Base-by-base conservation (phyloP, 1,140 invertebrate genomes). In the Conopomorpha cramerella region DNA sequence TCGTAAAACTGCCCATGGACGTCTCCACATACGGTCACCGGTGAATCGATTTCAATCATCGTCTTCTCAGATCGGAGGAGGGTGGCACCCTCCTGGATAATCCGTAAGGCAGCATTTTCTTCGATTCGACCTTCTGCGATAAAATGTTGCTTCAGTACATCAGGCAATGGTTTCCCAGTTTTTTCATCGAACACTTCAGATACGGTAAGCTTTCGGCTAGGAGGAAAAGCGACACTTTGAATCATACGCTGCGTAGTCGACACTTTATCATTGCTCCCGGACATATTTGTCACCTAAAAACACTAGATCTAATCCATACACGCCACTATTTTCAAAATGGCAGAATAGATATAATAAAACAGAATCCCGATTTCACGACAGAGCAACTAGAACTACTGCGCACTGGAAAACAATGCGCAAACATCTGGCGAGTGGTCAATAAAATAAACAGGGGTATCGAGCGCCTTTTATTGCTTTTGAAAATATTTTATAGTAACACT, bases 1-100 rank as follows among this genome's bases (percentile, higher is more conserved):
- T 99, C 97, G 83, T 98, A 99, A 82, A 99, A 99, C 82, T 99
- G 97, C 55, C 97, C 97, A 82, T 99, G 97, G 73, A 99, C 98
- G 80, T 99, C 97, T 56, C 98, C 97, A 84, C 97, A 99, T 39
- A 99, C 97, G 79, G 97, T 99, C 65, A 99, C 96, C 49, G 97
- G 97, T 59, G 97, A 97, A 83, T 99, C 96, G 76, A 99, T 98
- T 79, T 99, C 96, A 68, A 99, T 96, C 96, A 99, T 99, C 41
- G 97, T 99, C 81, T 98, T 98, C 81, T 99, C 97, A 61, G 94
- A 91, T 49, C 94, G 86, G 56, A 99, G 85, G 53, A 99, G 82
- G 43, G 92, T 86, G 56, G 96, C 96, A 51, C 96, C 96, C 79
- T 99, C 96, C 81, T 96, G 95, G 67, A 99, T 96, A 67, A 99